A percentile compares a stretch with the other conserved stretches of the same genome.
These are phyloP conservation scores for Drosophila greeni DNA, from an alignment of 2,888 invertebrate genomes.

Conservation along the genomic window DNA sequence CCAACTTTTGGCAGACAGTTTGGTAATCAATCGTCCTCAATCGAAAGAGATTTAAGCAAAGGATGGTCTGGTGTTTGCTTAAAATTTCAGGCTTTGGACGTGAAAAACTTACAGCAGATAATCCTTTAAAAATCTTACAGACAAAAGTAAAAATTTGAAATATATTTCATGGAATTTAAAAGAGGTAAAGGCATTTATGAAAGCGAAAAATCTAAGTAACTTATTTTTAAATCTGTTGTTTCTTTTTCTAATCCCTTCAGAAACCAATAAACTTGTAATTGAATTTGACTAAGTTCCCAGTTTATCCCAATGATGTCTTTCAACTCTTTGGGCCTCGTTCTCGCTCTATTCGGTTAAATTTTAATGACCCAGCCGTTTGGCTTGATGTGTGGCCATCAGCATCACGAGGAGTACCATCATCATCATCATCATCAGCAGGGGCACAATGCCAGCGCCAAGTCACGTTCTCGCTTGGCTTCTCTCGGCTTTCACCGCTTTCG, in stretches of 20 bases:
- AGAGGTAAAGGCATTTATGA: neutral
- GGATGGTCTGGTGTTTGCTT: neutral
- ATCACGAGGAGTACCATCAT: conserved; percentile 26
- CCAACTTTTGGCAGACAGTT: neutral
- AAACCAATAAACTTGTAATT: neutral
- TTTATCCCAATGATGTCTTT: neutral
- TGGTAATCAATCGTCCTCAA: conserved; percentile 8
- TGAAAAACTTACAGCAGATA: no score
- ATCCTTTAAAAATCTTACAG: neutral
- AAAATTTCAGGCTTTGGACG: neutral
- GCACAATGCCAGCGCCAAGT: conserved; percentile 35
- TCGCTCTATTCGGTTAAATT: conserved; percentile 24
- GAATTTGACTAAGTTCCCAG: conserved; percentile 2
- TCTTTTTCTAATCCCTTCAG: neutral
- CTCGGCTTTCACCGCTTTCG: conserved; percentile 24
- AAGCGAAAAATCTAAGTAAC: neutral
- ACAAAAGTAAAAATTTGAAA: neutral
- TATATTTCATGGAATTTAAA: neutral
- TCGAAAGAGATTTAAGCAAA: neutral
- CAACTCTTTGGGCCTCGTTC: conserved; percentile 10
- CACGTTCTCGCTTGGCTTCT: conserved; percentile 50
- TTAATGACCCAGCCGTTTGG: conserved; percentile 33
- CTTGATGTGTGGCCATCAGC: conserved; percentile 39
- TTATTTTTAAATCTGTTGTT: neutral
- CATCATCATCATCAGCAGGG: conserved; percentile 23